Base-by-base conservation (phyloP, 2,888 invertebrate genomes). In the Ceraclea dissimilis region DNA sequence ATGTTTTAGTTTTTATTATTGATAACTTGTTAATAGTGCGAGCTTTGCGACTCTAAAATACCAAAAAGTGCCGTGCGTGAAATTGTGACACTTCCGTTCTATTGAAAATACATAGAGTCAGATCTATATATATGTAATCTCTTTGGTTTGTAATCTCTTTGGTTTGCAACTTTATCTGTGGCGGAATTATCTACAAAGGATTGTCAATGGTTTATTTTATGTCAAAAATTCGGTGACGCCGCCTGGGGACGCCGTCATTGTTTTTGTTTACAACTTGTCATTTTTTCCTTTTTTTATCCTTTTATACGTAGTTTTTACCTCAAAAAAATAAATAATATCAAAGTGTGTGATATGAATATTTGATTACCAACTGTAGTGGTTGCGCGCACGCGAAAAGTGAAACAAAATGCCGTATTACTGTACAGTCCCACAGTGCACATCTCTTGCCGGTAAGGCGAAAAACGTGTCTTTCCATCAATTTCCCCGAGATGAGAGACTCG, bases 401-500 rank as follows among this genome's bases (percentile, higher is more conserved):
- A 17, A 10, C 13, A 52, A 34, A 63, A 77, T 77, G 77, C 76
- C 76, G 63, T 77, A 77, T 66, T 77, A 77, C 64, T 77, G 77
- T 63, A 77, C 77, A 11, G 77, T 77, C 63, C 77, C 77, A 59
- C 73, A 73, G 51, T 77, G 77, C 64, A 77, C 77, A 0, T 77
- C 77, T 1, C 73, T 77, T 75, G 76, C 77, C 63, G 77, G 77
- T 17, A 77, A 76, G 66, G 73, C 72, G 13, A 76, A 76, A 64
- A 75, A 77, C 62, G 77, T 77, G 49, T 75, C 75, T 2, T 77
- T 77, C 60, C 77, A 77, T 53, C 76, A 75, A 59, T 77, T 77
- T 63, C 77, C 77, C 0, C 66, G 74, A 2, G 76, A 77, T 34
- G 72, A 72, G 49, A 71, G 71, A 57, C 66, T 77, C 2, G 77